Percentiles rank a stretch among this genome's conserved stretches.
Conservation (phyloP, 2,888 invertebrate species). For the Coleophora flavipennella region DNA sequence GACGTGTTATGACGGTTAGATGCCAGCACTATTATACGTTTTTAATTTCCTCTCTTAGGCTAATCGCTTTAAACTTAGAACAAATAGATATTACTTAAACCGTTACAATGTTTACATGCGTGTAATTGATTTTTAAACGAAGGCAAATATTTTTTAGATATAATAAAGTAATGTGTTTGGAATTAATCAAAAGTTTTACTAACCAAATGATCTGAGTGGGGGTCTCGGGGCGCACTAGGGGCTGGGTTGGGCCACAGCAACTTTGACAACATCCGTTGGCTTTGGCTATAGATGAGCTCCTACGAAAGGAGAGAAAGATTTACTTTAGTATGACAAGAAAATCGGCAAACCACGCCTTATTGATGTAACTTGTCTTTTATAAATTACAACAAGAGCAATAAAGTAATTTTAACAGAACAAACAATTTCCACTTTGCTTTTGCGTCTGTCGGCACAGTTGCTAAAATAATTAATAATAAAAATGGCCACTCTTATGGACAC, state of each 20-base stretch:
- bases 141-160: too few relatives aligned
- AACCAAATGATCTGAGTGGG: constrained; percentile 73
- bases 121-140: constrained; percentile 4
- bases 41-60: constrained; percentile 14
- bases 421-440: too few relatives aligned
- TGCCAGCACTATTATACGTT: constrained; percentile 36
- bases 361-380: too few relatives aligned
- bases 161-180: constrained; percentile 8
- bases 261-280: constrained; percentile 72
- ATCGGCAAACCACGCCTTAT: constrained; percentile 43
- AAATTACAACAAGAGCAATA: too few relatives aligned
- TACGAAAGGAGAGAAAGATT: constrained; percentile 67
- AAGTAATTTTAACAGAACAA: too few relatives aligned
- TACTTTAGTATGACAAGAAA: constrained; percentile 59
- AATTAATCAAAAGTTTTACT: constrained; percentile 64
- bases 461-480: too few relatives aligned
- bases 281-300: constrained; percentile 74
- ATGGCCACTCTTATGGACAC: too few relatives aligned
- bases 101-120: too few relatives aligned
- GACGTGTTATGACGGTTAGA: constrained; percentile 59
- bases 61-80: constrained; percentile 5
- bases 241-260: constrained; percentile 71
- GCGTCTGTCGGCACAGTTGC: too few relatives aligned
- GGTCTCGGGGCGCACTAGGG: constrained; percentile 68
- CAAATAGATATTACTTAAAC: too few relatives aligned